Evolutionary conservation across 2,888 invertebrate species (phyloP).

Genomic region (Zaprionus bogoriensis): DNA sequence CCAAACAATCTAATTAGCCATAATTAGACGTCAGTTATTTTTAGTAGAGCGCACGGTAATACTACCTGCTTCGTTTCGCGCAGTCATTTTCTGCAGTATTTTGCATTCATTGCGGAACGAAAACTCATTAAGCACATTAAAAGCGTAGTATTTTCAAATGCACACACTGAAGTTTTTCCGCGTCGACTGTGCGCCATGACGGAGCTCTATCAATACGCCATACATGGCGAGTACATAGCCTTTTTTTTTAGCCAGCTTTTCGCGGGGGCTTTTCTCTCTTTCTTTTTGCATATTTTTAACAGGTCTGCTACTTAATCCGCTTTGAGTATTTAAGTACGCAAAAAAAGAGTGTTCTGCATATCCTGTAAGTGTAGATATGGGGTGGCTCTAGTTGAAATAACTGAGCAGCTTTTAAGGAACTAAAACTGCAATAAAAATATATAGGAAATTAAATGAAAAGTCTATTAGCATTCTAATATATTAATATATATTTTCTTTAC

Average conservation of each 20-base stretch:
- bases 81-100: constrained; percentile 1
- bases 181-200: constrained; percentile 36
- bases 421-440: no score
- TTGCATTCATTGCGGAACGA: constrained; percentile 32
- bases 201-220: constrained; percentile 69
- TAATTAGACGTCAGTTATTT: no score
- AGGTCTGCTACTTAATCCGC: constrained; percentile 67
- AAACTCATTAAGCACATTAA: constrained; percentile 73
- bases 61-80: no score
- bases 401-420: no score
- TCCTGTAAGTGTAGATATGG: not conserved
- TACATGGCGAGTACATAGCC: constrained; percentile 21
- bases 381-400: no score
- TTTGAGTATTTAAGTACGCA: constrained; percentile 77
- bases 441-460: no score
- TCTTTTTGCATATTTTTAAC: constrained; percentile 11
- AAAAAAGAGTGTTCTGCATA: constrained; percentile 8
- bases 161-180: constrained; percentile 36
- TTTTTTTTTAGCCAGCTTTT: constrained; percentile 46
- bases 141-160: constrained; percentile 56
- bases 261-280: constrained; percentile 26
- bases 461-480: no score
- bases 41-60: no score
- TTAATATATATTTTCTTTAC: no score
- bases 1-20: no score